phyloP scores from a whole-genome alignment of 2,113 vertebrate species.

The Nesospiza acunhae region DNA sequence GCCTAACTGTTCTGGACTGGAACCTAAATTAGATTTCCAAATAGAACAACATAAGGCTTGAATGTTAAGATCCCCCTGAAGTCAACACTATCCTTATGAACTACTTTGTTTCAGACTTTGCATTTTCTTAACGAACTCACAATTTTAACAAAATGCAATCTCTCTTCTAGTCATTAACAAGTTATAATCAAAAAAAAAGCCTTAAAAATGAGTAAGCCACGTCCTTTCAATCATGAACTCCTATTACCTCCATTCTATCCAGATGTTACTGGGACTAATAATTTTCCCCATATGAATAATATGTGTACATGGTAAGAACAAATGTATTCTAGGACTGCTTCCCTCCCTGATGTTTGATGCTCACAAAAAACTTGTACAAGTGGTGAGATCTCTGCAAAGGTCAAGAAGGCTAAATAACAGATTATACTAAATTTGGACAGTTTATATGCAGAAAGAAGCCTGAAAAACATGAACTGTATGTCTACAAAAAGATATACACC shows the following conservation, averaged over 20 bases:
- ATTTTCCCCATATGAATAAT: neutral
- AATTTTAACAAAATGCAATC: neutral
- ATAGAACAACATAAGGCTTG: constrained; percentile 7
- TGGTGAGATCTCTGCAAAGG: neutral
- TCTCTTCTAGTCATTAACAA: neutral
- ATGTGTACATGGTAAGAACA: neutral
- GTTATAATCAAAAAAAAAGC: neutral
- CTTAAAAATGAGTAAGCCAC: neutral
- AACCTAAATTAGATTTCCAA: neutral
- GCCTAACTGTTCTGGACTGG: neutral
- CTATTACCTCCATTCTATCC: neutral
- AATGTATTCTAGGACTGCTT: neutral
- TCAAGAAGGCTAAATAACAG: neutral
- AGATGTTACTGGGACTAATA: neutral
- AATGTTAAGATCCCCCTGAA: neutral
- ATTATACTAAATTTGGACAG: neutral
- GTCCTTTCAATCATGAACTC: neutral
- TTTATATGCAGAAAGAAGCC: neutral
- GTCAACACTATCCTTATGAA: neutral
- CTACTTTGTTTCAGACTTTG: neutral
- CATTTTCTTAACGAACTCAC: neutral
- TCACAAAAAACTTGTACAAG: neutral
- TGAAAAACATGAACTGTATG: neutral
- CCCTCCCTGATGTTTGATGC: neutral
- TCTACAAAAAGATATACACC: neutral